Evolutionary conservation across 1,140 invertebrate genomes (phyloP), one percentile per base, ranked within the genome.

Genomic region (Drosophila novamexicana): DNA sequence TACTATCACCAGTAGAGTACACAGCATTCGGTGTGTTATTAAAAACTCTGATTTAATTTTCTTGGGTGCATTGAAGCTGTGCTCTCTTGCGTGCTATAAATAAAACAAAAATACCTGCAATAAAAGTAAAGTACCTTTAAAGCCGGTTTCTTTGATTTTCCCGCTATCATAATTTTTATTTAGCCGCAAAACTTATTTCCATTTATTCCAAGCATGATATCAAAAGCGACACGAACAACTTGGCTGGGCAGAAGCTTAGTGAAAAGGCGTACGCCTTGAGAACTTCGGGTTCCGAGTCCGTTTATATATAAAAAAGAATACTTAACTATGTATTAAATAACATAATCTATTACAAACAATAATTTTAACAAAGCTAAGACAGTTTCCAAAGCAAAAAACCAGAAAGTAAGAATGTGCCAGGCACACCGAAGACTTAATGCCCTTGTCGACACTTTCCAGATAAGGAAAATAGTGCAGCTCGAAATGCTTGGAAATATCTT

Each of bases 91-190:
- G 18, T 57, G 34, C 22, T 12, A 53, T 36, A 8, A 44, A 52
- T 71, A 92, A 91, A 92, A 1, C 6, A 91, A 77, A 61, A 71
- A 44, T 39, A 65, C 57, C 63, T 50, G 29, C 66, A 54, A 53
- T 72, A 40, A 39, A 34, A 73, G 68, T 65, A 67, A 93, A 93
- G 91, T 92, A 91, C 91, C 77, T 77, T 61, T 32, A 77, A 89
- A 91, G 89, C 80, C 81, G 90, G 72, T 81, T 80, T 72, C 71
- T 80, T 80, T 75, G 77, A 76, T 59, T 67, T 66, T 71, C 45
- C 52, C 58, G 32, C 29, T 37, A 44, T 61, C 37, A 68, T 52
- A 49, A 61, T 47, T 58, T 50, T 39, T 40, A 68, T 52, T 42
- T 37, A n/a, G 2, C 6, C 2, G 34, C 42, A 66, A 57, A 45